Percentiles rank a stretch among this genome's conserved stretches.
Evolutionary conservation across 2,113 vertebrate species (phyloP).

Genomic region (Noturus placidus): DNA sequence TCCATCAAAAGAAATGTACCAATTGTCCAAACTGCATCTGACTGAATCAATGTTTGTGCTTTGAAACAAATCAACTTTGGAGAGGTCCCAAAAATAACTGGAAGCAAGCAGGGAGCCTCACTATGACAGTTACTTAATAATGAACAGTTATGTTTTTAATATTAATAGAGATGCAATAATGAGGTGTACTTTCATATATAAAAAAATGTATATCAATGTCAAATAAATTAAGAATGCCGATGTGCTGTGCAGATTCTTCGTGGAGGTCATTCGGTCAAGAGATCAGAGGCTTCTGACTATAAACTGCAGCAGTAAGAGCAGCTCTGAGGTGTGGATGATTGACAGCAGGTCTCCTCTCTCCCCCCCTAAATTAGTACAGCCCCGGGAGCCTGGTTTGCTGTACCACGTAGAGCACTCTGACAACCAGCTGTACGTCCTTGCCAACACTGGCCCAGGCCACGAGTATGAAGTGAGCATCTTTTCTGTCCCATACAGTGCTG

Average conservation of each 20-base stretch:
- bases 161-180: background rate
- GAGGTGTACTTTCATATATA: background rate
- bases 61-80: background rate
- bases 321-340: constrained; percentile 88
- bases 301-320: constrained; percentile 88
- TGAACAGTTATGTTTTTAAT: background rate
- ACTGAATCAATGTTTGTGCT: background rate
- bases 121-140: background rate
- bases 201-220: background rate
- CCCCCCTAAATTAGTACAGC: constrained; percentile 80
- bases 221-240: background rate
- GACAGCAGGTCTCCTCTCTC: constrained; percentile 71
- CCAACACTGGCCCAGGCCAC: constrained; percentile 80
- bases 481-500: background rate
- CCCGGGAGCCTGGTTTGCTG: constrained; percentile 76
- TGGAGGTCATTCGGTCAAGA: constrained; percentile 85
- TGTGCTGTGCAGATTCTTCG: constrained; percentile 79
- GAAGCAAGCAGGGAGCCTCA: background rate
- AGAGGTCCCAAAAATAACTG: background rate
- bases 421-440: constrained; percentile 81
- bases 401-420: constrained; percentile 89
- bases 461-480: constrained; percentile 80
- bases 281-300: constrained; percentile 83
- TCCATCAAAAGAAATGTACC: background rate
- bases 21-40: background rate